Conservation (phyloP, 1,140 invertebrate genomes). For the Drosophila leontia region DNA sequence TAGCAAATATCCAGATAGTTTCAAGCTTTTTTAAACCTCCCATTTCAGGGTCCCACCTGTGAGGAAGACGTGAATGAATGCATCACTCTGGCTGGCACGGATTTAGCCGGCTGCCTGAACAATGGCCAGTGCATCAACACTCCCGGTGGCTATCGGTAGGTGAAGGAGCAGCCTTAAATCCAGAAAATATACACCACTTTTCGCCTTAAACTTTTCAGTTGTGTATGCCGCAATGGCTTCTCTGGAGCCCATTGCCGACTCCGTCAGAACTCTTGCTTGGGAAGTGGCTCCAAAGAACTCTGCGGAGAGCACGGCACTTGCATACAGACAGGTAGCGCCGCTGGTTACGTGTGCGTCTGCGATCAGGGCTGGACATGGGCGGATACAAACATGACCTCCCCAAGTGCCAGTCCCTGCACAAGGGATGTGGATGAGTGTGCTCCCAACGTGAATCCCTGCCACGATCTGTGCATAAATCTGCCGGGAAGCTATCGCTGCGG, state of each 20-base stretch:
- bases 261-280: conserved; percentile 89
- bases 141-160: conserved; percentile 91
- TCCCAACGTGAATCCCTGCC: conserved; percentile 90
- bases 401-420: conserved; percentile 87
- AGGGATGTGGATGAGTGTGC: conserved; percentile 95
- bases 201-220: conserved; percentile 86
- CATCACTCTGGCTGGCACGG: conserved; percentile 89
- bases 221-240: conserved; percentile 91
- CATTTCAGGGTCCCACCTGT: conserved; percentile 89
- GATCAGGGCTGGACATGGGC: conserved; percentile 94
- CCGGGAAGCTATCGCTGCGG: conserved; percentile 95
- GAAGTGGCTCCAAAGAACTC: conserved; percentile 89
- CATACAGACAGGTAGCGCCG: conserved; percentile 86
- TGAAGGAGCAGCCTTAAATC: neutral
- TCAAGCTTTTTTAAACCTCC: too few species aligned
- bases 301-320: conserved; percentile 96
- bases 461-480: conserved; percentile 93
- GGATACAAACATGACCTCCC: conserved; percentile 85
- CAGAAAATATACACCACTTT: too few species aligned
- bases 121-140: conserved; percentile 94
- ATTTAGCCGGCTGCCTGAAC: conserved; percentile 95
- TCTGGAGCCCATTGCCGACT: conserved; percentile 93
- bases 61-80: conserved; percentile 95
- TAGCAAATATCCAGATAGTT: neutral
- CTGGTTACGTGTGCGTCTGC: conserved; percentile 91